These are phyloP conservation scores for Halichoeres trimaculatus DNA, from an alignment of 2,113 vertebrate species.

Conservation along the genomic window DNA sequence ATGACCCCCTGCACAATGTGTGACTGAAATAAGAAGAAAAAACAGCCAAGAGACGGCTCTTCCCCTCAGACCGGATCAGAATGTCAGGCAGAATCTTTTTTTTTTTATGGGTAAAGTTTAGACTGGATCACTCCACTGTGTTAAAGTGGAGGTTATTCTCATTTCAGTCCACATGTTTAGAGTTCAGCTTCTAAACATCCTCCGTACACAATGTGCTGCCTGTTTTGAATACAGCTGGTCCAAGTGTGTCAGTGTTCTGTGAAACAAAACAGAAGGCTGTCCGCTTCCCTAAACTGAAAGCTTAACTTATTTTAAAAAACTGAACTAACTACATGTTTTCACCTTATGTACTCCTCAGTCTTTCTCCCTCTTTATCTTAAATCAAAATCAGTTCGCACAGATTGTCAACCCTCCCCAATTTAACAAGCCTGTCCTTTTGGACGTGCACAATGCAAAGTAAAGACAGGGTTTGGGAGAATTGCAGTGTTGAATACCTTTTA, in stretches of 20 bases:
- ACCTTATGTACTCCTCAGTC: not conserved
- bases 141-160: not conserved
- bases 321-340: constrained; percentile 14
- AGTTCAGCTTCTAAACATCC: constrained; percentile 9
- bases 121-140: not conserved
- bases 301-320: not conserved
- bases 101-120: too few species aligned
- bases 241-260: constrained; percentile 36
- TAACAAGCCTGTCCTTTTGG: not conserved
- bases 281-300: constrained; percentile 24
- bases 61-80: not conserved
- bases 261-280: constrained; percentile 22
- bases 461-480: constrained; percentile 22
- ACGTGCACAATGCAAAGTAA: not conserved
- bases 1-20: not conserved
- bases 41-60: not conserved
- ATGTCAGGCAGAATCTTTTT: too few species aligned
- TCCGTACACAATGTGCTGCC: constrained; percentile 9
- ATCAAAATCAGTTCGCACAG: not conserved
- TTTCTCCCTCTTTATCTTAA: not conserved
- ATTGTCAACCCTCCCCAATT: not conserved
- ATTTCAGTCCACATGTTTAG: not conserved
- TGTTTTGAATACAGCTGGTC: not conserved
- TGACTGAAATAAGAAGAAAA: not conserved
- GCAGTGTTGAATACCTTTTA: constrained; percentile 27